A percentile compares a stretch with the other conserved stretches of the same genome.
Conservation (phyloP, 2,888 invertebrate species). For the Beris morrisii region DNA sequence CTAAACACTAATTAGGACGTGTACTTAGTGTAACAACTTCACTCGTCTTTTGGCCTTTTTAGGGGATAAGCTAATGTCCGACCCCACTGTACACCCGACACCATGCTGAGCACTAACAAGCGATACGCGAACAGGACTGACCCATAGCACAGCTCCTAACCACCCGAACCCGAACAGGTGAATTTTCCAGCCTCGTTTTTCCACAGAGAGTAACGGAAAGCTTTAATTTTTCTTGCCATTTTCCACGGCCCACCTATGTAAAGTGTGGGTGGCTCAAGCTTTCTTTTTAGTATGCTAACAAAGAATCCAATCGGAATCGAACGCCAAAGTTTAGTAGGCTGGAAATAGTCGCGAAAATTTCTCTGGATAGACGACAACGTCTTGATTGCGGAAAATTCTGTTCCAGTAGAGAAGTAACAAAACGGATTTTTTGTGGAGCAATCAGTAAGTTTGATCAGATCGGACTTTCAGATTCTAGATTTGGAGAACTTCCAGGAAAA, state of each 20-base stretch:
- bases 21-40: background rate
- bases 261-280: no score
- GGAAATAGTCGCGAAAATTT: no score
- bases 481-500: no score
- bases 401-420: no score
- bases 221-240: slow-evolving; percentile 8
- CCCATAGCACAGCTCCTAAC: slow-evolving; percentile 9
- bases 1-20: slow-evolving; percentile 33
- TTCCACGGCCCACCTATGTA: background rate
- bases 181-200: slow-evolving; percentile 12
- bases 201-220: slow-evolving; percentile 11
- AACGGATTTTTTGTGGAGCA: no score
- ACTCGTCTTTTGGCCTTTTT: slow-evolving; percentile 8
- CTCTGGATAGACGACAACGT: no score
- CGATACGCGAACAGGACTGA: slow-evolving; percentile 17
- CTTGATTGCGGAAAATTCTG: no score
- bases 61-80: slow-evolving; percentile 24
- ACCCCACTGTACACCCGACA: slow-evolving; percentile 11
- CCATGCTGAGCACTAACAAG: background rate
- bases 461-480: no score
- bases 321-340: no score
- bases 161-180: slow-evolving; percentile 20
- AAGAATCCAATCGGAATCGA: no score
- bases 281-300: no score
- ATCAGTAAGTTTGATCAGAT: no score